Evolutionary conservation across 2,113 vertebrate genomes (phyloP).

Genomic region (Ammodytes dubius): DNA sequence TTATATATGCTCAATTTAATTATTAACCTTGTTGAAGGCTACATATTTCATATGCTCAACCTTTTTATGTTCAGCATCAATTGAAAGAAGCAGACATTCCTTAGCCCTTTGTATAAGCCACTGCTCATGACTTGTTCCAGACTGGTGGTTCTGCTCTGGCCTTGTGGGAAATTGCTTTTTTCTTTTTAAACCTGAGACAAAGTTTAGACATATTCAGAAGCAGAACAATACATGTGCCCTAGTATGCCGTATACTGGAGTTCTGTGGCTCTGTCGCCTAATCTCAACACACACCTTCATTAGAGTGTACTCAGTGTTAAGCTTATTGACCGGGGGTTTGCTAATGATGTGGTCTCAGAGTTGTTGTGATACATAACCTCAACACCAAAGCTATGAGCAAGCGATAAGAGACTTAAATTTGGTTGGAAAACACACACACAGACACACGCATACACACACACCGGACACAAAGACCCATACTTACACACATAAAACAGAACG

Average conservation of each 20-base stretch:
- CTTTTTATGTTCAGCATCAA: not conserved
- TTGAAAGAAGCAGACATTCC: not conserved
- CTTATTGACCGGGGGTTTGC: slow-evolving; percentile 37
- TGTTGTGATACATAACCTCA: slow-evolving; percentile 5
- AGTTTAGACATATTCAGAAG: not conserved
- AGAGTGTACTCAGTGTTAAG: not conserved
- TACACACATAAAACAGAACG: not conserved
- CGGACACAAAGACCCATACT: not conserved
- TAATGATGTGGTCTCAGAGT: slow-evolving; percentile 11
- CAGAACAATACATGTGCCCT: not conserved
- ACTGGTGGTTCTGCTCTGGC: not conserved
- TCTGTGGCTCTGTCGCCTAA: not conserved
- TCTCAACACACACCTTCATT: not conserved
- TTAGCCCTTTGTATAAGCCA: not conserved
- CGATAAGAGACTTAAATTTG: slow-evolving; percentile 10
- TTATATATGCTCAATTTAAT: not conserved
- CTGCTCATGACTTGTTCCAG: not conserved
- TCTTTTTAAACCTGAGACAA: not conserved
- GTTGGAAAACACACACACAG: not conserved
- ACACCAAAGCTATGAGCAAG: slow-evolving; percentile 35
- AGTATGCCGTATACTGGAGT: not conserved
- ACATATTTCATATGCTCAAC: not conserved
- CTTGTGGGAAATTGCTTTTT: not conserved
- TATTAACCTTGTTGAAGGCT: not conserved
- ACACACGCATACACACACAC: not conserved